Evolutionary conservation across 2,113 vertebrate genomes (phyloP).

Genomic region (Catharus bicknelli): DNA sequence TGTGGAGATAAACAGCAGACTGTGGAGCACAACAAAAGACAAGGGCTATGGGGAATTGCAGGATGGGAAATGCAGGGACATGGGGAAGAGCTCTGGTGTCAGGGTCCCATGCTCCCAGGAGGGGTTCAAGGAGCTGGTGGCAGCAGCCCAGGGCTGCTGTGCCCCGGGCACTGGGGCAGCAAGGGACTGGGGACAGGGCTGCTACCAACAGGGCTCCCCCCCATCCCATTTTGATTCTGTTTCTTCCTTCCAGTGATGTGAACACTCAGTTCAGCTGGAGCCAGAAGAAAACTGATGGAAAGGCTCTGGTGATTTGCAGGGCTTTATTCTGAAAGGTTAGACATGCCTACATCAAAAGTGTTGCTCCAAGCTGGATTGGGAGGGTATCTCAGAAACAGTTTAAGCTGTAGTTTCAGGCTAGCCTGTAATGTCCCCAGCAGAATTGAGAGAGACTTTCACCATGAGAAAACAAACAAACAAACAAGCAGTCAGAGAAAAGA

Average conservation of each 20-base stretch:
- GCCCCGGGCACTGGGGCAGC: too few species aligned
- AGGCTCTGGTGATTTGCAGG: neutral
- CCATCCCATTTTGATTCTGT: neutral
- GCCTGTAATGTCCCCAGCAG: neutral
- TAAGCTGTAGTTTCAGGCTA: neutral
- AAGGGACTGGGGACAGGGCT: neutral
- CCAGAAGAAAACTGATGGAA: neutral
- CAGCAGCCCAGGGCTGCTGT: fast-evolving
- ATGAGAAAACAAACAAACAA: constrained; percentile 59
- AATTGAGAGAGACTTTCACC: constrained; percentile 20
- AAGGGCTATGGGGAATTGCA: neutral
- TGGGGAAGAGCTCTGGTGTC: fast-evolving
- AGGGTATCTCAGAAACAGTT: neutral
- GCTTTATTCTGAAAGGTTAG: neutral
- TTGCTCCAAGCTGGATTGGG: neutral
- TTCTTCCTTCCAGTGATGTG: neutral
- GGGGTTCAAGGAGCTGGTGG: neutral
- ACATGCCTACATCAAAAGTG: neutral
- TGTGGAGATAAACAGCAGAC: neutral
- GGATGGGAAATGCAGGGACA: neutral
- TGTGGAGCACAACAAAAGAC: neutral
- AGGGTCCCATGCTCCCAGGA: neutral
- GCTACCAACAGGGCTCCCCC: neutral
- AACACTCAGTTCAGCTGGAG: neutral
- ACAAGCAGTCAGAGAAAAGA: constrained; percentile 42